Base-by-base conservation (phyloP, 2,888 invertebrate genomes). In the Idaea dimidiata region DNA sequence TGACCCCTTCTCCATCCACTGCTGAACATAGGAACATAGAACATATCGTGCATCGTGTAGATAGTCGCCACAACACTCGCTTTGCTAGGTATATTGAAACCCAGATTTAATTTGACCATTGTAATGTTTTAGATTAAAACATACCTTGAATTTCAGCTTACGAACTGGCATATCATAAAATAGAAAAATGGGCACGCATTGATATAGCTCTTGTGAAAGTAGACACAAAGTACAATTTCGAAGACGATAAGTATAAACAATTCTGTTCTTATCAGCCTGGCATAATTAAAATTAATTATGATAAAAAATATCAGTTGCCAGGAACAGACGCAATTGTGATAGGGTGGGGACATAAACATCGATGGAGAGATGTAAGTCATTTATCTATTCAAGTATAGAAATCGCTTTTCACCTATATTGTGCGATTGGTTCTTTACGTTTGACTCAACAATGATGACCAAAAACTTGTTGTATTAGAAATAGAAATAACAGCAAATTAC, bases 191-290 rank as follows among this genome's bases (percentile, higher is more conserved):
- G 81, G 63, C 74, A 4, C 63, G 57, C 4, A 62, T 73, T 14
- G 81, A 83, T 54, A 76, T 83, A 33, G 82, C 76, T 0, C 59
- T 82, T 0, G 78, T 76, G 0, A 72, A 73, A 66, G 80, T 83
- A 1, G 79, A 83, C 6, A 63, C 69, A 0, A 72, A 77, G 0
- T 80, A 66, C 58, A 61, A 77, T 16, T 72, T 74, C 54, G 56
- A 64, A 0, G 73, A 76, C 54, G 4, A 59, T 0, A 17, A 16
- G 0, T 78, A 65, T 32, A 7, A 43, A 0, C 14, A 62, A 4
- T 58, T 63, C 16, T 83, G 83, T 56, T 69, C 74, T 0, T 80
- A 81, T 57, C 63, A 31, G 6, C 83, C 83, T 0, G 56, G 60
- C 0, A 32, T 58, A 0, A 76, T 82, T 17, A 17, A 59, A 1